Percentiles rank a stretch among this genome's conserved stretches.
Evolutionary conservation across 2,797 vertebrate genomes (phyloP).

Genomic region (Crenuchus spilurus): DNA sequence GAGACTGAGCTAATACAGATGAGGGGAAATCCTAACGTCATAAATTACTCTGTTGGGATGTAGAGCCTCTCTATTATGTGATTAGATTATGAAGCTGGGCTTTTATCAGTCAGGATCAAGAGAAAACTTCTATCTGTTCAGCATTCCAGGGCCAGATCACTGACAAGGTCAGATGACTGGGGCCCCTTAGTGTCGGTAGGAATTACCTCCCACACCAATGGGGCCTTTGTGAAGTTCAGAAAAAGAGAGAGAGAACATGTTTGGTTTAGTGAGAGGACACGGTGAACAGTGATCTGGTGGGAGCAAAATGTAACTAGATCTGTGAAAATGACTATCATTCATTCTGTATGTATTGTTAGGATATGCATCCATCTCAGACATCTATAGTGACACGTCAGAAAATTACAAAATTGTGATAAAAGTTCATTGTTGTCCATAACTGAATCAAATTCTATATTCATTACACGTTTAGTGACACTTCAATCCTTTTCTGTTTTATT

Average conservation of each 20-base stretch:
- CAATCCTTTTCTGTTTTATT: too few relatives aligned
- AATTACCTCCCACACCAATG: conserved; percentile 51
- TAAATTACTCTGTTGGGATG: conserved; percentile 36
- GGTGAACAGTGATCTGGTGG: not conserved
- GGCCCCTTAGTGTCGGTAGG: conserved; percentile 56
- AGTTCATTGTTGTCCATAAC: too few relatives aligned
- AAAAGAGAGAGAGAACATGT: conserved; percentile 2
- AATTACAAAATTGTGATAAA: too few relatives aligned
- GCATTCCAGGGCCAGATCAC: conserved; percentile 73
- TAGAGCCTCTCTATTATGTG: conserved; percentile 13
- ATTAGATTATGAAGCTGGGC: conserved; percentile 35
- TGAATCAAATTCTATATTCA: too few relatives aligned
- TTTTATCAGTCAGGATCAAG: conserved; percentile 15
- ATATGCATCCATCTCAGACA: too few relatives aligned
- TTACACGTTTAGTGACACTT: too few relatives aligned
- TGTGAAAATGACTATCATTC: too few relatives aligned
- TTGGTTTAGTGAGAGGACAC: not conserved
- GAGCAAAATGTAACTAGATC: too few relatives aligned
- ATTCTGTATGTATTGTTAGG: too few relatives aligned
- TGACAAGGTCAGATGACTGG: conserved; percentile 68
- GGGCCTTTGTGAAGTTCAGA: conserved; percentile 43
- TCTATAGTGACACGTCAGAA: too few relatives aligned
- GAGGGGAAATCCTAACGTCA: conserved; percentile 6
- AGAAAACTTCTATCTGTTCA: conserved; percentile 55
- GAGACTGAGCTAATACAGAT: conserved; percentile 2